Base-by-base conservation (phyloP, 2,113 vertebrate genomes). In the Lanius collurio region DNA sequence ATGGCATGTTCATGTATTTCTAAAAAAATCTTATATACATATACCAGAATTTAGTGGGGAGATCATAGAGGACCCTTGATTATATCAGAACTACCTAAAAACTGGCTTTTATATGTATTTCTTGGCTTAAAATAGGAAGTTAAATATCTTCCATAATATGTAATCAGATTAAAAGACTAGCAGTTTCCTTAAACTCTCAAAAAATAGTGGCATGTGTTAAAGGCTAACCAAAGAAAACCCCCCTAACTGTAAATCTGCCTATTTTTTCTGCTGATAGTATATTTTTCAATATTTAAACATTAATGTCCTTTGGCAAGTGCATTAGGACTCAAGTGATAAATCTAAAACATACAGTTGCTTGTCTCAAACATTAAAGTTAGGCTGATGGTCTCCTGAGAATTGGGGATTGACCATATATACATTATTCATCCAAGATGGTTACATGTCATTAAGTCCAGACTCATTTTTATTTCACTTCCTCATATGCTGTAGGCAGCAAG, bases 231-330 rank as follows among this genome's bases (percentile, higher is more conserved):
- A 91, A 90, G 74, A 88, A 64, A 93, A 92, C 56, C 24, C 50
- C 41, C 44, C 19, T 68, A 90, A 89, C 87, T 92, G 39, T 96
- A 95, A 97, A 94, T 91, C 95, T 93, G 56, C 73, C 63, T 80
- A 31, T 59, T 94, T 96, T 97, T 97, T 95, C 86, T 97, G 97
- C 96, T 92, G 92, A 95, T 89, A 53, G 41, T 83, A 64, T 95
- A 70, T 94, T 93, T 97, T 97, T 96, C 55, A 77, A 68, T 97
- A 84, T 85, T 98, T 97, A 98, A 98, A 98, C 96, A 98, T 98
- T 98, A 96, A 98, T 97, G 93, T 44, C 44, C 74, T 94, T 97
- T 97, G 94, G 81, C 92, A 97, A 97, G 92, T 97, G 93, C 95
- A 98, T 98, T 98, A 97, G 83, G 89, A 88, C 78, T 91, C 83